These are phyloP conservation scores for Drosophila nr. fundita DNA, from an alignment of 2,888 invertebrate species.

Conservation along the genomic window DNA sequence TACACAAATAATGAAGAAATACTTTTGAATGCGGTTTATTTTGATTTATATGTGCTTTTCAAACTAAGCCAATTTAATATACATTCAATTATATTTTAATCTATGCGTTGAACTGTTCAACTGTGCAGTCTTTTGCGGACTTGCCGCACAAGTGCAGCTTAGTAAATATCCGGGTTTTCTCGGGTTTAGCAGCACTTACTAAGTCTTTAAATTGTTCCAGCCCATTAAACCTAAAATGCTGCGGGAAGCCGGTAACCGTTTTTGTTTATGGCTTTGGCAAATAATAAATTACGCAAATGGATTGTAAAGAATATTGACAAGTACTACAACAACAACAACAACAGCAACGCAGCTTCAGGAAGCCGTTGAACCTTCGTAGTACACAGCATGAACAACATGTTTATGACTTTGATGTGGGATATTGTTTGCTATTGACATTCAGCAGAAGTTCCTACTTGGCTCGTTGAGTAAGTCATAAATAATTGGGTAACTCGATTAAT, in stretches of 20 bases:
- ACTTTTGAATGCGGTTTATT: conserved; percentile 23
- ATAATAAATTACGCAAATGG: conserved; percentile 79
- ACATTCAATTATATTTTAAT: conserved; percentile 63
- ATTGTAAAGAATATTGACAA: conserved; percentile 72
- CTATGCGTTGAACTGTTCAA: conserved; percentile 39
- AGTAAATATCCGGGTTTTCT: conserved; percentile 9
- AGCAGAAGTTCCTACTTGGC: neutral
- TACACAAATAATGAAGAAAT: neutral
- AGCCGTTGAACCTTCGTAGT: neutral
- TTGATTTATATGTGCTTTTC: conserved; percentile 36
- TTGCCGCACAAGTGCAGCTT: neutral
- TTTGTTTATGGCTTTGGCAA: conserved; percentile 68
- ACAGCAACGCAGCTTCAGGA: neutral
- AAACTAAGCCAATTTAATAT: conserved; percentile 12
- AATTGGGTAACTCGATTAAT: conserved; percentile 58
- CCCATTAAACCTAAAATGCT: conserved; percentile 47
- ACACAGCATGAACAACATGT: conserved; percentile 49
- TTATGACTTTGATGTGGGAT: conserved; percentile 43
- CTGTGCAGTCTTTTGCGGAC: conserved; percentile 12
- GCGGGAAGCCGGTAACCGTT: conserved; percentile 43
- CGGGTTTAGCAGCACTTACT: conserved; percentile 46
- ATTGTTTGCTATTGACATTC: conserved; percentile 22
- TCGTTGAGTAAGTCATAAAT: conserved; percentile 62
- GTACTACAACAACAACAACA: conserved; percentile 27
- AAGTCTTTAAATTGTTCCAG: conserved; percentile 56